Evolutionary conservation across 2,113 vertebrate genomes (phyloP).

Genomic region (Oryzias curvinotus): DNA sequence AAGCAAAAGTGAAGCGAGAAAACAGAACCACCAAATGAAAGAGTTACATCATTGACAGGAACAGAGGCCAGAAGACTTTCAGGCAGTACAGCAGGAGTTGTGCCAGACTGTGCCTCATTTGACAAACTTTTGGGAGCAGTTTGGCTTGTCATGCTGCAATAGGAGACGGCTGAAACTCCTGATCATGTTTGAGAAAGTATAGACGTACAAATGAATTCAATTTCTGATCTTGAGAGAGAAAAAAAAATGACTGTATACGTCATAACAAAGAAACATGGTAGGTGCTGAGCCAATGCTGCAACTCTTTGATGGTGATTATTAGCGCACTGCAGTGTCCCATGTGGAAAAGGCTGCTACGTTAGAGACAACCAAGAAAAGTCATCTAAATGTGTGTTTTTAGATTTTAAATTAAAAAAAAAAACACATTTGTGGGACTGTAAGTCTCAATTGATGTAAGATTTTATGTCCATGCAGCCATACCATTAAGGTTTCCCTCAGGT

Average conservation of each 20-base stretch:
- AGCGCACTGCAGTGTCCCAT: constrained; percentile 60
- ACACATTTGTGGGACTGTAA: no score
- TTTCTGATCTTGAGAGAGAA: constrained; percentile 10
- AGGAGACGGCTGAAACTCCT: constrained; percentile 30
- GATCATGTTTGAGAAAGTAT: constrained; percentile 22
- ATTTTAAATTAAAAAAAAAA: neutral
- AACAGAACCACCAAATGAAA: constrained; percentile 64
- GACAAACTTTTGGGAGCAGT: constrained; percentile 48
- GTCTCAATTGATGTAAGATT: no score
- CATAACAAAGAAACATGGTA: constrained; percentile 4
- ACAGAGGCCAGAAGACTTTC: constrained; percentile 46
- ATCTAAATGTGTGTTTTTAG: neutral
- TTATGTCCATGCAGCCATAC: neutral
- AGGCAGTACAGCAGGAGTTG: constrained; percentile 27
- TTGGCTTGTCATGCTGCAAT: constrained; percentile 28
- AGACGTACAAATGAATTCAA: constrained; percentile 4
- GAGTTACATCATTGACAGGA: constrained; percentile 71
- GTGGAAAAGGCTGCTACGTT: constrained; percentile 53
- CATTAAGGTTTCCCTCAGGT: neutral
- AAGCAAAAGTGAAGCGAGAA: constrained; percentile 59
- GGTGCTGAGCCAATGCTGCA: constrained; percentile 43
- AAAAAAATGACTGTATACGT: neutral
- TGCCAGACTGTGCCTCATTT: constrained; percentile 52
- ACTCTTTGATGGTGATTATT: constrained; percentile 59
- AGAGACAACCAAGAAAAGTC: constrained; percentile 1